Base-by-base conservation (phyloP, 2,888 invertebrate genomes). In the Rhimphoctona megacephalus region DNA sequence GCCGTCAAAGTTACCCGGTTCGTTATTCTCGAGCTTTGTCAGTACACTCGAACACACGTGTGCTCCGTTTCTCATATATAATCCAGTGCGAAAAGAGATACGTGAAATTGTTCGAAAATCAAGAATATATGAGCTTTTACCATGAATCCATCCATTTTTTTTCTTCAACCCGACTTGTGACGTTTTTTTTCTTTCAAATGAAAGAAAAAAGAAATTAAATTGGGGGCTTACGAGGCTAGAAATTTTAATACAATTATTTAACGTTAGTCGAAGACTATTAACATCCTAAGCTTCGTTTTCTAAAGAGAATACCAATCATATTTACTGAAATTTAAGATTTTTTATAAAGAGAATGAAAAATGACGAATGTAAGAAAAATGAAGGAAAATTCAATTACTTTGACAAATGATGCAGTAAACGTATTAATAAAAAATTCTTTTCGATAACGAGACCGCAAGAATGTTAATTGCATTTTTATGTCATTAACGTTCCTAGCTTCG, bases 1-100 rank as follows among this genome's bases (percentile, higher is more conserved):
- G 81, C 80, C 33, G 64, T 19, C 61, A 33, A 54, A 25, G 83
- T 85, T 83, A 57, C 81, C 85, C 83, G 76, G 66, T 77, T 77
- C 77, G 78, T 54, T 66, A 43, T 77, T 79, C 54, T 36, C 67
- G 67, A 67, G 66, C 67, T 69, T 39, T 79, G 43, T 57, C 49
- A 43, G 69, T 57, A 19, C 67, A 39, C 67, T 36, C 61, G 9
- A 64, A 70, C 54, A 57, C 74, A 61, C 73, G 54, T 74, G 73
- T 74, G n/a, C 25, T 14, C 39, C 14, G 30, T 25, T n/a, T 49
- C 70, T 69, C 69, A 25, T 30, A 70, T 19, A 70, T 17, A 39
- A 19, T 8, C 3, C 25, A 17, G 30, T 22, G 19, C 30, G 49
- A 49, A 49, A 70, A 49, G 30, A 49, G 30, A 33, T 22, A 70